phyloP scores from a whole-genome alignment of 2,888 invertebrate genomes.

The Leptothorax acervorum region DNA sequence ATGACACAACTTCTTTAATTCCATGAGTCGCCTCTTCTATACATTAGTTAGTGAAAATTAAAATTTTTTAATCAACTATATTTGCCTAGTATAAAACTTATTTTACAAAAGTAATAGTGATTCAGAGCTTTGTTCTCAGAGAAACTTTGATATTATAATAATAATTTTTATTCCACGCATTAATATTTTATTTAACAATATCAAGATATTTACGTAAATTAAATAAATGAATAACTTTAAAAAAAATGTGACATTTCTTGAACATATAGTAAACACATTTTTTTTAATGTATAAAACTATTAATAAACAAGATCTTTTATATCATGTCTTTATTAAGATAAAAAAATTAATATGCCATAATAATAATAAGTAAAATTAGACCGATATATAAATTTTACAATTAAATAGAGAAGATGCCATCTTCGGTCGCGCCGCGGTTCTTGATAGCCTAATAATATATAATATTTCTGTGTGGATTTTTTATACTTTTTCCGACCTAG shows the following conservation, averaged over 20 bases:
- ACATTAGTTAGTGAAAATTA: neutral
- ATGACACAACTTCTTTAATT: constrained; percentile 52
- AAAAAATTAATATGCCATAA: too few species aligned
- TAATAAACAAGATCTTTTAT: neutral
- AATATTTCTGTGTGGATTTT: too few species aligned
- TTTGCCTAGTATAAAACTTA: neutral
- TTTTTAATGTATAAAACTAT: neutral
- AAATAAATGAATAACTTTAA: neutral
- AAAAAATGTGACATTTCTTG: neutral
- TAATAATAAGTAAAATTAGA: too few species aligned
- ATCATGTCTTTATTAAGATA: neutral
- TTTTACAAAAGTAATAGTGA: neutral
- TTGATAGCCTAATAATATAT: too few species aligned
- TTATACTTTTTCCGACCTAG: too few species aligned
- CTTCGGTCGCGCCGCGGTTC: too few species aligned
- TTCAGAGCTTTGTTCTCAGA: neutral
- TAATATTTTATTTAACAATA: neutral
- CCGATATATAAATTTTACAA: too few species aligned
- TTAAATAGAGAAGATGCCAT: too few species aligned
- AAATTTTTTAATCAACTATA: constrained; percentile 10
- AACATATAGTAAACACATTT: neutral
- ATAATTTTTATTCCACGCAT: neutral
- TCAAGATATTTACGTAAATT: neutral
- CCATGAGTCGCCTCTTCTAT: constrained; percentile 10
- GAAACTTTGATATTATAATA: neutral